These are phyloP conservation scores for Vombatus ursinus DNA, from an alignment of 2,113 vertebrate species.

Conservation along the genomic window DNA sequence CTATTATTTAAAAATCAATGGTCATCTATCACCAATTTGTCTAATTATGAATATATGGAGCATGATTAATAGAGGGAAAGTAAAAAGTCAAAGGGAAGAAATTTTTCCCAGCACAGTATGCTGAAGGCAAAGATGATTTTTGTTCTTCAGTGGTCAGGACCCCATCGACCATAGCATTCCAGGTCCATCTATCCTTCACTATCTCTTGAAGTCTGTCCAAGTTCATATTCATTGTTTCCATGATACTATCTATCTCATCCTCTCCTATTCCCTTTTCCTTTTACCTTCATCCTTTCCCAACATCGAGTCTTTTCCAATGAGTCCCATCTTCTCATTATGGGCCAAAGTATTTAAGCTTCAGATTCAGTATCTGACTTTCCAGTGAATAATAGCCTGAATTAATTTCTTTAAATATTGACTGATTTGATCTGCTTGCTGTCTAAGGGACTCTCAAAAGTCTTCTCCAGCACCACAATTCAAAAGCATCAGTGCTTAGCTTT, in stretches of 20 bases:
- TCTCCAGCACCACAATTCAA: background rate
- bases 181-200: background rate
- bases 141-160: background rate
- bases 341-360: background rate
- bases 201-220: background rate
- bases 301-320: background rate
- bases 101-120: background rate
- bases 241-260: background rate
- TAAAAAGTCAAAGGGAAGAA: background rate
- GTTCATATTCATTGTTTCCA: background rate
- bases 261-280: background rate
- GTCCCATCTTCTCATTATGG: background rate
- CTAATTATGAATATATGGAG: background rate
- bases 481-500: background rate
- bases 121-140: background rate
- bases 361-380: background rate
- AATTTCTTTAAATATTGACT: background rate
- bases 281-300: background rate
- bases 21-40: background rate
- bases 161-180: background rate
- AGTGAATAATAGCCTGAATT: background rate
- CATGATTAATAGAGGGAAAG: background rate
- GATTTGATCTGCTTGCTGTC: background rate
- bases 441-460: background rate
- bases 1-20: background rate